phyloP scores from a whole-genome alignment of 1,140 invertebrate species.

The Bursaphelenchus mucronatus region DNA sequence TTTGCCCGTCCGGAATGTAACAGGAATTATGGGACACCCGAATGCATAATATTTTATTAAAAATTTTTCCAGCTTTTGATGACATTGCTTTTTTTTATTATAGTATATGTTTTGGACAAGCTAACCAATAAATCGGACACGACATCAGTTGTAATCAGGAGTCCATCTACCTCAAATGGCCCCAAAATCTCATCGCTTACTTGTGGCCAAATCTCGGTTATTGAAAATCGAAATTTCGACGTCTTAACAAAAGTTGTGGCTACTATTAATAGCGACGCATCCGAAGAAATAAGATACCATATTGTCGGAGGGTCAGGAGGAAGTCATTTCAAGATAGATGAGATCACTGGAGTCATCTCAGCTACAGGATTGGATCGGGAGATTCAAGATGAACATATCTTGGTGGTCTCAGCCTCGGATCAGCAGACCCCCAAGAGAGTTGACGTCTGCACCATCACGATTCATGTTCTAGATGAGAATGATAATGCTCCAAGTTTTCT shows the following conservation, averaged over 20 bases:
- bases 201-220: conserved; percentile 37
- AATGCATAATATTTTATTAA: too few species aligned
- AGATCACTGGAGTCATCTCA: conserved; percentile 34
- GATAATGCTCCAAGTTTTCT: conserved; percentile 34
- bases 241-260: conserved; percentile 29
- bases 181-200: conserved; percentile 37
- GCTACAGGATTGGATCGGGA: conserved; percentile 35
- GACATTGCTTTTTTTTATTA: neutral
- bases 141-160: conserved; percentile 8
- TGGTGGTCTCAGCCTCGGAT: conserved; percentile 43
- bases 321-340: conserved; percentile 33
- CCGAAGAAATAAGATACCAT: conserved; percentile 15
- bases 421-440: conserved; percentile 36
- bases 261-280: conserved; percentile 23
- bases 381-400: conserved; percentile 31
- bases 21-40: too few species aligned
- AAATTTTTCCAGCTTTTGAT: neutral
- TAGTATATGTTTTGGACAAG: conserved; percentile 22
- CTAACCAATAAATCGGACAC: conserved; percentile 18
- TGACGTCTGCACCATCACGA: conserved; percentile 37
- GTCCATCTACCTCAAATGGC: neutral
- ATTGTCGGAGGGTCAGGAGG: conserved; percentile 38
- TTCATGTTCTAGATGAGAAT: conserved; percentile 31
- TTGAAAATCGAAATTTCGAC: conserved; percentile 31
- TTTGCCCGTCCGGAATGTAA: too few species aligned